Base-by-base conservation (phyloP, 2,888 invertebrate species). In the Glaucopsyche alexis region DNA sequence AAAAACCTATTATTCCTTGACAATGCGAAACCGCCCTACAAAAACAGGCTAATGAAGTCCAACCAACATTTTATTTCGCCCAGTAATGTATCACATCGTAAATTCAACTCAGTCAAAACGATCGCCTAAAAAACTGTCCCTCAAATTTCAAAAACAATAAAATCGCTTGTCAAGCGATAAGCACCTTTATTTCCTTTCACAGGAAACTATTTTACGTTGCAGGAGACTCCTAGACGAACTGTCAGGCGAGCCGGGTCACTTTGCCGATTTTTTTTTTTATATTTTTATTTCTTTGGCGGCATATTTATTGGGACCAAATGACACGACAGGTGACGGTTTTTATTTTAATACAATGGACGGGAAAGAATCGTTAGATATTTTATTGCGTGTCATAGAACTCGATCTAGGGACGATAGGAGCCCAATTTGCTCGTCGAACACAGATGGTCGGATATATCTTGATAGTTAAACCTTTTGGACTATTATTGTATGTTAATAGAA, bases 321-420 rank as follows among this genome's bases (percentile, higher is more conserved):
- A 92, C 92, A 92, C 91, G 91, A 91, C 93, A 93, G 93, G 92
- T 93, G 93, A 91, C 90, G 90, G 83, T 79, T 80, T 83, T 84
- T 88, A 73, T 78, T 79, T 75, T 79, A 79, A 78, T 79, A 81
- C 80, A 81, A 80, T 80, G 77, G 80, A 78, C 76, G 79, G 81
- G 80, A 88, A 81, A 84, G 89, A 90, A 90, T 88, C 85, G 91
- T 91, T 91, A 90, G 85, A 86, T 85, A 87, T 87, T 92, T 93
- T 92, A 93, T 91, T 88, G 89, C 89, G 87, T 90, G 90, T 87
- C 29, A 81, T 82, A 75, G 82, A 84, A 42, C 84, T 84, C 83
- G 78, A 81, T 80, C 82, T 85, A 88, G 79, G 81, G 78, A 75
- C 76, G 80, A 85, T 85, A 83, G 86, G 78, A 78, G 77, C 83